Evolutionary conservation across 1,140 invertebrate genomes (phyloP).

Genomic region (Psilanteris sp.): DNA sequence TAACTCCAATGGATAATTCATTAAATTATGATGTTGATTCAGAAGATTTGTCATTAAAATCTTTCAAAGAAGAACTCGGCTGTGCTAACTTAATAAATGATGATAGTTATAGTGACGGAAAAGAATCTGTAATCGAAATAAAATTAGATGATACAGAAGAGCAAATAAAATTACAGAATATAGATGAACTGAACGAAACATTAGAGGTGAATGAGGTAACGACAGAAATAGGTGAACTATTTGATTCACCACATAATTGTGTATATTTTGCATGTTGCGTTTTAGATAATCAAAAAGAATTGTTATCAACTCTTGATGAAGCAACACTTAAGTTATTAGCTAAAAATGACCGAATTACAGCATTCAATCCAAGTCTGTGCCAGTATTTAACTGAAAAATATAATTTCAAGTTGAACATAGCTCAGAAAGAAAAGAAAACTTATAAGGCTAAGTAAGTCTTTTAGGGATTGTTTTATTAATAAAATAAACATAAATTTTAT

Average conservation of each 20-base stretch:
- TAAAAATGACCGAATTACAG: conserved; percentile 80
- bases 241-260: conserved; percentile 81
- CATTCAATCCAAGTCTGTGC: conserved; percentile 79
- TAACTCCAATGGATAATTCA: too few relatives aligned
- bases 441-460: conserved; percentile 55
- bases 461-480: too few relatives aligned
- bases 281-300: conserved; percentile 75
- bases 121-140: conserved; percentile 3
- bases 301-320: conserved; percentile 81
- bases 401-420: conserved; percentile 57
- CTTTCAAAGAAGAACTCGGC: conserved; percentile 63
- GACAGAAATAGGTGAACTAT: too few relatives aligned
- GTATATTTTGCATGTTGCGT: conserved; percentile 82
- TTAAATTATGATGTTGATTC: too few relatives aligned
- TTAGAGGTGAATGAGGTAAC: too few relatives aligned
- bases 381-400: conserved; percentile 71
- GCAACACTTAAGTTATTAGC: conserved; percentile 80
- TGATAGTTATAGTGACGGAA: conserved; percentile 7
- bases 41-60: conserved; percentile 30
- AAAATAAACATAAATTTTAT: too few relatives aligned
- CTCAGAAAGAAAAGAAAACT: conserved; percentile 43
- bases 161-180: too few relatives aligned
- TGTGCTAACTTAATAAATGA: conserved; percentile 53
- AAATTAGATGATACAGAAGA: conserved; percentile 12
- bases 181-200: too few relatives aligned